Conservation (phyloP, 2,888 invertebrate species). For the Chaitophorus viminalis region DNA sequence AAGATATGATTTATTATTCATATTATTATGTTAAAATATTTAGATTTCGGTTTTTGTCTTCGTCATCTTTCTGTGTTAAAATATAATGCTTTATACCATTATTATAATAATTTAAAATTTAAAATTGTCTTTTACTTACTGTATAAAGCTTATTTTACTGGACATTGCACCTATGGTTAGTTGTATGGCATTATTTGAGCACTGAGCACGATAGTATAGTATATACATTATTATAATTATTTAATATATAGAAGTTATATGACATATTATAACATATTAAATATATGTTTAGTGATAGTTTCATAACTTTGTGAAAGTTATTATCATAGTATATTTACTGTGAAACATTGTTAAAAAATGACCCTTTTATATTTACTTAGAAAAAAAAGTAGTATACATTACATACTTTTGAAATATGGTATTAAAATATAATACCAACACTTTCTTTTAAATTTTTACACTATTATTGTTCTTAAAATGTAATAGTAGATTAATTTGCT, state of each 20-base stretch:
- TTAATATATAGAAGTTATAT: neutral
- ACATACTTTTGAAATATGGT: too few relatives aligned
- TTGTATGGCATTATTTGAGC: conserved; percentile 50
- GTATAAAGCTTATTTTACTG: conserved; percentile 48
- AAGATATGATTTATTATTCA: neutral
- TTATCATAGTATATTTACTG: too few relatives aligned
- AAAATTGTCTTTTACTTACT: conserved; percentile 2
- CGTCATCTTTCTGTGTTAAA: neutral
- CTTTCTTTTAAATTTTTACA: neutral
- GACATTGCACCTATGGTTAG: conserved; percentile 31
- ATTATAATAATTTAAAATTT: conserved; percentile 63
- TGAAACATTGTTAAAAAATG: too few relatives aligned
- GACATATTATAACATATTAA: too few relatives aligned
- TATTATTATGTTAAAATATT: neutral
- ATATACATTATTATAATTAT: conserved; percentile 3
- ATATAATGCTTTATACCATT: conserved; percentile 33
- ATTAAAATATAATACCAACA: neutral
- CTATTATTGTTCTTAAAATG: neutral
- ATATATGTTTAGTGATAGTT: too few relatives aligned
- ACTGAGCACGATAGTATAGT: conserved; percentile 33
- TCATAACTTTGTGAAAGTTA: too few relatives aligned
- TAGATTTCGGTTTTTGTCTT: neutral
- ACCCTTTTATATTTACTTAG: too few relatives aligned
- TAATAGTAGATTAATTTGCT: neutral
- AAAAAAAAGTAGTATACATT: too few relatives aligned